Base-by-base conservation (phyloP, 2,797 vertebrate genomes). In the Lacerta agilis region DNA sequence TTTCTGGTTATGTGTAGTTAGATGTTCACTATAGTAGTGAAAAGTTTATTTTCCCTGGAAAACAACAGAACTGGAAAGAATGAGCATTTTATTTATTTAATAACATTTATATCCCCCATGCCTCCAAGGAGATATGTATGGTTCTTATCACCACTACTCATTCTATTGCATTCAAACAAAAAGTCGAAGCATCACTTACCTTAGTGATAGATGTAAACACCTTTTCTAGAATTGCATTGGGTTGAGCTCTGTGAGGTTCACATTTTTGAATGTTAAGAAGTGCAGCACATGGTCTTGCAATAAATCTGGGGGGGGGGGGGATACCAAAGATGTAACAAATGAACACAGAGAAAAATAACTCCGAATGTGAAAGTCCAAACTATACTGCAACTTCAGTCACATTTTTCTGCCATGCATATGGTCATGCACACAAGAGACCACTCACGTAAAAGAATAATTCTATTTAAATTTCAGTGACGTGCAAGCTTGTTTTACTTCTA, bases 281-380 rank as follows among this genome's bases (percentile, higher is more conserved):
- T 93, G 97, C 96, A 95, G 98, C 98, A 97, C 98, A 98, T 72
- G 98, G 98, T 92, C 97, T 98, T 95, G 98, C 98, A 96, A 99
- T 97, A 94, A 99, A 98, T 96, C 98, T 99, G 96, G 25, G 95
- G 10, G 38, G 45, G 45, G 45, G 0, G 33, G 33, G 33, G 33
- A 33, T 33, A 33, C 33, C n/a, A 2, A 87, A 93, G 33, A 85
- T 38, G 75, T 71, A 67, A 73, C 36, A 73, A 18, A 78, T 29
- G 9, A 36, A 87, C 36, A 45, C 15, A 43, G 10, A 72, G 92
- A 84, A 92, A 89, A 76, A 36, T 15, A 55, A 79, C 49, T 11
- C 49, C 13, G 11, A 49, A 0, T 0, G 1, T 11, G 33, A 0
- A 7, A 82, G 61, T 15, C 33, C 33, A 76, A 82, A 58, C 55